Percentiles rank a stretch among this genome's conserved stretches.
phyloP scores from a whole-genome alignment of 1,140 invertebrate genomes.

The Maconellicoccus hirsutus region DNA sequence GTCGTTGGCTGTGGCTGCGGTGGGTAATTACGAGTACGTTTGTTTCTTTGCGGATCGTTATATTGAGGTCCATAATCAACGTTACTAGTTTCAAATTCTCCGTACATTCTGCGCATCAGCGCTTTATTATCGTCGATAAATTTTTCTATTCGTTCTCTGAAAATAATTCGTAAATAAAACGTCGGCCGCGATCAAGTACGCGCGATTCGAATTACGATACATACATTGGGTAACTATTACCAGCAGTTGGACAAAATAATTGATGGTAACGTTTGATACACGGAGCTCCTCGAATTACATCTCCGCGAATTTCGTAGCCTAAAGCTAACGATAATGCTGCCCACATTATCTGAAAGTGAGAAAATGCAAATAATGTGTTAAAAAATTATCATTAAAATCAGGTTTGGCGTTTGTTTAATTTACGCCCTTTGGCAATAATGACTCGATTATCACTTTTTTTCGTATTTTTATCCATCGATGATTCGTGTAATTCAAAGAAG shows the following conservation, averaged over 20 bases:
- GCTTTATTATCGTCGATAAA: slow-evolving; percentile 92
- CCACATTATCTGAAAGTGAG: slow-evolving; percentile 64
- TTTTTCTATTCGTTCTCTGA: slow-evolving; percentile 72
- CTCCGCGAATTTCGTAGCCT: slow-evolving; percentile 69
- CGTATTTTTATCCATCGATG: too few species aligned
- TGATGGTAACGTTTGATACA: slow-evolving; percentile 80
- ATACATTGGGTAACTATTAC: slow-evolving; percentile 80
- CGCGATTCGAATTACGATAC: slow-evolving; percentile 34
- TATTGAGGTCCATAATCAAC: slow-evolving; percentile 38
- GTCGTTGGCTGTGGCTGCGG: slow-evolving; percentile 32
- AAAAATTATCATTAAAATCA: background rate
- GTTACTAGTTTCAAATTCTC: slow-evolving; percentile 56
- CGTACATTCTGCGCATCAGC: slow-evolving; percentile 82
- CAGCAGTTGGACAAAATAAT: slow-evolving; percentile 78
- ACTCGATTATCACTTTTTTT: too few species aligned
- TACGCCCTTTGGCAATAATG: too few species aligned
- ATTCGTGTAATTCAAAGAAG: too few species aligned
- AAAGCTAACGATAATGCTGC: slow-evolving; percentile 72
- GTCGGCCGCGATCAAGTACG: background rate
- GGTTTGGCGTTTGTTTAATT: too few species aligned
- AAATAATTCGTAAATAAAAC: slow-evolving; percentile 33
- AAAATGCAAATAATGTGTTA: slow-evolving; percentile 24
- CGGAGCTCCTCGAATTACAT: slow-evolving; percentile 70
- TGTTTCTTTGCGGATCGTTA: background rate
- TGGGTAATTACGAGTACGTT: slow-evolving; percentile 30